phyloP scores from a whole-genome alignment of 2,888 invertebrate genomes.

The Caenorhabditis imperialis region DNA sequence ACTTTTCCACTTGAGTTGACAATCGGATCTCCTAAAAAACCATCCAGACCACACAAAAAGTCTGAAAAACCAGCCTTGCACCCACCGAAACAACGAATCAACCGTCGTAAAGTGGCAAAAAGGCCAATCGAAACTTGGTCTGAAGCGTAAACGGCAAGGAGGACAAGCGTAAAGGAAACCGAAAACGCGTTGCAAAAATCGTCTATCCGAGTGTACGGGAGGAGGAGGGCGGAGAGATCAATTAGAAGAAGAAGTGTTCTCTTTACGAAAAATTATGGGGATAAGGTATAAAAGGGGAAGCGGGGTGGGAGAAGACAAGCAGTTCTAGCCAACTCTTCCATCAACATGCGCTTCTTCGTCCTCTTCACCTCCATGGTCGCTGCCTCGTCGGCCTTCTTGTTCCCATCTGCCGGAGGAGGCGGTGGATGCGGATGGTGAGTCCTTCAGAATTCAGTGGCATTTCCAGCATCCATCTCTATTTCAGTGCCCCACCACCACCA shows the following conservation, averaged over 20 bases:
- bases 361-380: constrained; percentile 48
- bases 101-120: constrained; percentile 6
- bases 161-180: background rate
- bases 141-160: background rate
- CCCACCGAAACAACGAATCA: constrained; percentile 11
- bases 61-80: constrained; percentile 1
- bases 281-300: background rate
- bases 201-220: constrained; percentile 3
- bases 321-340: background rate
- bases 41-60: too few species aligned
- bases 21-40: too few species aligned
- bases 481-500: constrained; percentile 60
- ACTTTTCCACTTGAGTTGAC: too few species aligned
- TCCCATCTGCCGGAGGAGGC: constrained; percentile 55
- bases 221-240: constrained; percentile 11
- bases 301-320: background rate
- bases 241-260: background rate
- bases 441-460: background rate
- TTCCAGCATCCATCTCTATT: constrained; percentile 3
- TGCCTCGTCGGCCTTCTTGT: constrained; percentile 53
- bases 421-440: constrained; percentile 52
- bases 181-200: constrained; percentile 13
- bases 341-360: constrained; percentile 48
- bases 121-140: constrained; percentile 13
- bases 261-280: background rate